phyloP scores from a whole-genome alignment of 1,140 invertebrate genomes.

The Oncopeltus fasciatus region DNA sequence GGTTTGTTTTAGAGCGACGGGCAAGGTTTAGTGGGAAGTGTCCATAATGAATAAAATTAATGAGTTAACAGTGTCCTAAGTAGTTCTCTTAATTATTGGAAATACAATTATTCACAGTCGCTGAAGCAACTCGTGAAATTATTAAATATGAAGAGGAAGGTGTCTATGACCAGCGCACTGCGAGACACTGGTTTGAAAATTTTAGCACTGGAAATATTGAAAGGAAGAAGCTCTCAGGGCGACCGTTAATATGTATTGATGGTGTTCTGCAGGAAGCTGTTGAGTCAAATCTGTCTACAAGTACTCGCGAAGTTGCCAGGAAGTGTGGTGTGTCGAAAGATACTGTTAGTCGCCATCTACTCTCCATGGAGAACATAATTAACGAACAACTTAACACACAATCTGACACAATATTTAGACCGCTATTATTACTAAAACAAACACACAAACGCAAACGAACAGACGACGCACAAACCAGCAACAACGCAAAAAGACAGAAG shows the following conservation, averaged over 20 bases:
- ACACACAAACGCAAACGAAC: too few relatives aligned
- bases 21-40: too few relatives aligned
- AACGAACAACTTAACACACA: too few relatives aligned
- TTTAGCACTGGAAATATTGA: neutral
- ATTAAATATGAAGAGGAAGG: constrained; percentile 1
- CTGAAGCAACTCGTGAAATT: constrained; percentile 2
- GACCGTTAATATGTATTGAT: constrained; percentile 1
- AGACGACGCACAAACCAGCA: too few relatives aligned
- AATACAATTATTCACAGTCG: neutral
- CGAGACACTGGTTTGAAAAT: neutral
- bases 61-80: too few relatives aligned
- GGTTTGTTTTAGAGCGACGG: too few relatives aligned
- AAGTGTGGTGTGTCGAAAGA: neutral
- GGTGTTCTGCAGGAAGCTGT: neutral
- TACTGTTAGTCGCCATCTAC: neutral
- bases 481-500: too few relatives aligned
- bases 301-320: neutral
- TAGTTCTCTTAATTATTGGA: too few relatives aligned
- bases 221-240: neutral
- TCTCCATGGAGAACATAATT: neutral
- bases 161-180: neutral
- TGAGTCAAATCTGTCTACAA: neutral
- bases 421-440: too few relatives aligned
- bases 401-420: too few relatives aligned
- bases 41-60: too few relatives aligned